These are phyloP conservation scores for Alosa alosa DNA, from an alignment of 2,113 vertebrate genomes.

Conservation along the genomic window DNA sequence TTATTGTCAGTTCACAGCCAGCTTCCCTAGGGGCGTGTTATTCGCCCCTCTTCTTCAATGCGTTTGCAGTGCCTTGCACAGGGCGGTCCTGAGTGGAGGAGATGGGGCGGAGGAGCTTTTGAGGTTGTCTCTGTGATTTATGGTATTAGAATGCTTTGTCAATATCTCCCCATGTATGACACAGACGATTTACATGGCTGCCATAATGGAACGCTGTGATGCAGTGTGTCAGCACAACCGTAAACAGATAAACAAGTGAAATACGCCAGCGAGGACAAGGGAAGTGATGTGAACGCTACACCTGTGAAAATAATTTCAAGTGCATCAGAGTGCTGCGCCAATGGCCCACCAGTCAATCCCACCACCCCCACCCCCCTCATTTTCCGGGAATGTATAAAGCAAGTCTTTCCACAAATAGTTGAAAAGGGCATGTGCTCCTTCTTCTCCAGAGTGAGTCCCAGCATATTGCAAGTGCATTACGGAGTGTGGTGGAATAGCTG, in stretches of 20 bases:
- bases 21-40: neutral
- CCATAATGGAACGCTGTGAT: neutral
- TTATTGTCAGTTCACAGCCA: neutral
- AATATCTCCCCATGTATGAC: neutral
- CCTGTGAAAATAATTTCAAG: neutral
- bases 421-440: neutral
- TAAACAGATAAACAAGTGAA: conserved; percentile 2
- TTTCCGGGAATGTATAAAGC: neutral
- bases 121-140: neutral
- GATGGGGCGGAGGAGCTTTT: neutral
- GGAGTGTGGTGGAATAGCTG: neutral
- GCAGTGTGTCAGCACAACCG: neutral
- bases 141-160: neutral
- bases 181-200: neutral
- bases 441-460: neutral
- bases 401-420: neutral
- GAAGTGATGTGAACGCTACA: neutral
- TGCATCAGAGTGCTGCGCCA: neutral
- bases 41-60: neutral
- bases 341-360: neutral
- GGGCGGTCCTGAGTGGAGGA: neutral
- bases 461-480: neutral
- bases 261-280: neutral
- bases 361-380: no score
- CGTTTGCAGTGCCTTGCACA: neutral